Evolutionary conservation across 2,888 invertebrate genomes (phyloP), one percentile per base, ranked within the genome.

Genomic region (Drosophila phalerata): DNA sequence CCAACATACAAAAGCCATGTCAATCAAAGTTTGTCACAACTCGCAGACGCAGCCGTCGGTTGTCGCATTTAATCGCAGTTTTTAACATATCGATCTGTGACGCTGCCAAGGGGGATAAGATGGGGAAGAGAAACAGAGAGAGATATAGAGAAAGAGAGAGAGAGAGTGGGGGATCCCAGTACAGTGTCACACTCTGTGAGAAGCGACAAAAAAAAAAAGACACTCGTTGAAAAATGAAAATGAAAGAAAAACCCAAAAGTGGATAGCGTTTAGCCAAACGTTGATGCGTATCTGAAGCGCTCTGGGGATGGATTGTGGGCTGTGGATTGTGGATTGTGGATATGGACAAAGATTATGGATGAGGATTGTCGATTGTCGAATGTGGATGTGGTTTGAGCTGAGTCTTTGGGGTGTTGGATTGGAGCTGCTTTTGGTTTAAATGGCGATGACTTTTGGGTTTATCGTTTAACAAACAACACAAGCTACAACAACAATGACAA

Each of bases 251-350:
- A 63, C 40, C 84, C 73, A 80, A 57, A 83, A 80, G 65, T 71
- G 88, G 84, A 66, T 70, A 81, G 62, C 87, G 75, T 85, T 85
- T 85, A 85, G 87, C 88, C 84, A 85, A 85, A 85, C 84, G 69
- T 60, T 73, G 84, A 85, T 85, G 84, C 89, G 87, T 85, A 85
- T 85, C 87, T 72, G 73, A 71, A 43, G 77, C 69, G 77, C 81
- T 80, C 61, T 80, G 69, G 80, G 80, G 63, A 65, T 65, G 60
- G 51, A 51, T 45, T 42, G 42, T 40, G 19, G 65, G 53, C 48
- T 70, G 61, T n/a, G 58, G 51, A 66, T 48, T 32, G 62, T 52
- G 64, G 45, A 53, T 51, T 68, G 73, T 15, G 53, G 25, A 48
- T 65, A 64, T 63, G 78, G 28, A 28, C 8, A 28, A 28, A 28